Evolutionary conservation across 2,113 vertebrate species (phyloP).

Genomic region (Gasterosteus aculeatus): DNA sequence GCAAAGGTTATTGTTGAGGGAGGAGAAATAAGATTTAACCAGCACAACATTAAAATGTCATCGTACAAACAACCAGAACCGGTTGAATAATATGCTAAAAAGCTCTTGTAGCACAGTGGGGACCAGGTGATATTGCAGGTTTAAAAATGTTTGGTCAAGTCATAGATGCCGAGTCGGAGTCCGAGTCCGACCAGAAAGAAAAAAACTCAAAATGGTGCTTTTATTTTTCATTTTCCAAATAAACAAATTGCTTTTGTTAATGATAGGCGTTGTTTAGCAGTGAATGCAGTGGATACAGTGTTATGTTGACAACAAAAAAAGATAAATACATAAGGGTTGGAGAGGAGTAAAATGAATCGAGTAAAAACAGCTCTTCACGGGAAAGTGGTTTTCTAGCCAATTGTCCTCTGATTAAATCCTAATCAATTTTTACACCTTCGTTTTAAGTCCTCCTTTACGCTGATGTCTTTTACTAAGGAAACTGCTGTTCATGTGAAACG

Average conservation of each 20-base stretch:
- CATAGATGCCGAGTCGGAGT: not conserved
- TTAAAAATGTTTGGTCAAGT: not conserved
- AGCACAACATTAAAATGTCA: not conserved
- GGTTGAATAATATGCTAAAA: not conserved
- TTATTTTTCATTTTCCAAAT: not conserved
- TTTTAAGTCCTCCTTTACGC: constrained; percentile 32
- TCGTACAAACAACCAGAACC: not conserved
- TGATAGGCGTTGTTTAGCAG: constrained; percentile 12
- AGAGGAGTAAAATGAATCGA: constrained; percentile 41
- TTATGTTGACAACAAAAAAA: constrained; percentile 9
- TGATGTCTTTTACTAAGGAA: not conserved
- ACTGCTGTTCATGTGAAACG: not conserved
- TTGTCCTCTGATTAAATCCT: constrained; percentile 69
- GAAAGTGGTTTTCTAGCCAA: constrained; percentile 70
- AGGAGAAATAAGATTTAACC: not conserved
- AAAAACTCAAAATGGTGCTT: not conserved
- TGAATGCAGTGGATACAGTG: not conserved
- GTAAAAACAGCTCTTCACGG: constrained; percentile 64
- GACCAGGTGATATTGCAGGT: not conserved
- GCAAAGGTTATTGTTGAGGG: not conserved
- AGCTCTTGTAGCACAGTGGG: not conserved
- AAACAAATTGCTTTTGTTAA: not conserved
- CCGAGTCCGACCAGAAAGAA: not conserved
- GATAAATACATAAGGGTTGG: constrained; percentile 21
- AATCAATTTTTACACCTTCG: constrained; percentile 32